Evolutionary conservation across 2,888 invertebrate species (phyloP).

Genomic region (Oscheius sp.): DNA sequence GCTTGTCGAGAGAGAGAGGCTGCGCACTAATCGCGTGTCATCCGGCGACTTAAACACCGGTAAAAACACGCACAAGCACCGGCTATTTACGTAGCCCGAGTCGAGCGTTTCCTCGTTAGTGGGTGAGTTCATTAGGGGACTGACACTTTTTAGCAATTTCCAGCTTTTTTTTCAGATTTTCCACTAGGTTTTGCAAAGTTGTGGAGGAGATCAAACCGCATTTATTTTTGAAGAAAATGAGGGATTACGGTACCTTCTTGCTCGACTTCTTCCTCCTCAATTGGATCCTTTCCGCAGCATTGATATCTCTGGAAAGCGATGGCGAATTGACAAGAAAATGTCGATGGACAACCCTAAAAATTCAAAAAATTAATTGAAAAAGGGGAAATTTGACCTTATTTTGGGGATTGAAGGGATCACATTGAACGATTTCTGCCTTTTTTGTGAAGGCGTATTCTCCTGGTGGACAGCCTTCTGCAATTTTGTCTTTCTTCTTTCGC

Average conservation of each 20-base stretch:
- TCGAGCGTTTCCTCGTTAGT: slow-evolving; percentile 1
- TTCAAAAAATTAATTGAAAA: not conserved
- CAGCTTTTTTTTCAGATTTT: too few relatives aligned
- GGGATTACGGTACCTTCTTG: slow-evolving; percentile 41
- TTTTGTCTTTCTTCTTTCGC: too few relatives aligned
- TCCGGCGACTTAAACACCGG: slow-evolving; percentile 24
- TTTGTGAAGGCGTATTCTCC: slow-evolving; percentile 61
- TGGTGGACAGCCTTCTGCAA: slow-evolving; percentile 63
- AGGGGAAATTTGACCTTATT: slow-evolving; percentile 50
- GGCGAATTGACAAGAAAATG: slow-evolving; percentile 61
- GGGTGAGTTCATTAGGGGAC: not conserved
- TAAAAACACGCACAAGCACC: slow-evolving; percentile 27
- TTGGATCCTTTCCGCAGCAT: slow-evolving; percentile 66
- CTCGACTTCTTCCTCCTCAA: slow-evolving; percentile 61
- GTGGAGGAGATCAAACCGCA: too few relatives aligned
- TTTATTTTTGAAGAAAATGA: not conserved
- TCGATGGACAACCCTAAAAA: slow-evolving; percentile 44
- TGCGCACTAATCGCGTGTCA: slow-evolving; percentile 27
- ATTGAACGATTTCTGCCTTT: slow-evolving; percentile 56
- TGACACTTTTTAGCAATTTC: too few relatives aligned
- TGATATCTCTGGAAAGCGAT: slow-evolving; percentile 64
- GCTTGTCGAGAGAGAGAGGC: too few relatives aligned
- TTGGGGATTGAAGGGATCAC: slow-evolving; percentile 65
- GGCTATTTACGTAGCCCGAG: slow-evolving; percentile 22
- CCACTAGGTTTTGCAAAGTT: too few relatives aligned